A percentile compares a stretch with the other conserved stretches of the same genome.
Conservation (phyloP, 1,140 invertebrate genomes). For the Teleopsis dalmanni region DNA sequence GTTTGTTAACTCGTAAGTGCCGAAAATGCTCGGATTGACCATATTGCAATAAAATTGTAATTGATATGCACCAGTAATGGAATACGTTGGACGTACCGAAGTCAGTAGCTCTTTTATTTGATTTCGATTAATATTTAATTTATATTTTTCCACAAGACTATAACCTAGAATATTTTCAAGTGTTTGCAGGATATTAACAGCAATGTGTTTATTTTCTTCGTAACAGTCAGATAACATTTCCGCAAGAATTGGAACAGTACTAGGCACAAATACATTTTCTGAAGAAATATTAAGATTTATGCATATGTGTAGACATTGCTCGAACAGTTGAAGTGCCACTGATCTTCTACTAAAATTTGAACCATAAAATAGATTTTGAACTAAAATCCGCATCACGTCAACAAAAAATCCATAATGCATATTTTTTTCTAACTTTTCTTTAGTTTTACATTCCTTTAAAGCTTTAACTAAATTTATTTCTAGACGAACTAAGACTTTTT, state of each 20-base stretch:
- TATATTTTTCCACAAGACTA: slow-evolving; percentile 4
- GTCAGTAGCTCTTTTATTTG: slow-evolving; percentile 25
- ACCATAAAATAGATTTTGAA: slow-evolving; percentile 54
- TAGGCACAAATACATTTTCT: slow-evolving; percentile 23
- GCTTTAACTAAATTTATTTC: slow-evolving; percentile 22
- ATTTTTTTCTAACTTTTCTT: no score
- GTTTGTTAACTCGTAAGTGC: slow-evolving; percentile 8
- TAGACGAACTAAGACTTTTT: slow-evolving; percentile 50
- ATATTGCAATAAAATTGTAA: slow-evolving; percentile 49
- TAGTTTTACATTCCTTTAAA: slow-evolving; percentile 7
- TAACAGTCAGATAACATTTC: slow-evolving; percentile 66
- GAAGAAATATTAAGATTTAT: slow-evolving; percentile 11
- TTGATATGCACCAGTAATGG: slow-evolving; percentile 67
- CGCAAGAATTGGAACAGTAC: slow-evolving; percentile 48
- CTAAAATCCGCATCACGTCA: slow-evolving; percentile 48
- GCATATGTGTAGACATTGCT: slow-evolving; percentile 16
- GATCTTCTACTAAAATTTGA: slow-evolving; percentile 63
- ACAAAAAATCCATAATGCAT: no score
- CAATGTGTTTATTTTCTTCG: slow-evolving; percentile 67
- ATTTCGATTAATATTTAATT: slow-evolving; percentile 5
- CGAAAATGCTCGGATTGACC: slow-evolving; percentile 6
- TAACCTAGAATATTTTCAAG: slow-evolving; percentile 24
- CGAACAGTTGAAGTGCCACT: slow-evolving; percentile 49
- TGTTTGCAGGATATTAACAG: slow-evolving; percentile 48
- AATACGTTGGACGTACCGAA: slow-evolving; percentile 71